Evolutionary conservation across 2,113 vertebrate species (phyloP).

Genomic region (Aphelocoma coerulescens): DNA sequence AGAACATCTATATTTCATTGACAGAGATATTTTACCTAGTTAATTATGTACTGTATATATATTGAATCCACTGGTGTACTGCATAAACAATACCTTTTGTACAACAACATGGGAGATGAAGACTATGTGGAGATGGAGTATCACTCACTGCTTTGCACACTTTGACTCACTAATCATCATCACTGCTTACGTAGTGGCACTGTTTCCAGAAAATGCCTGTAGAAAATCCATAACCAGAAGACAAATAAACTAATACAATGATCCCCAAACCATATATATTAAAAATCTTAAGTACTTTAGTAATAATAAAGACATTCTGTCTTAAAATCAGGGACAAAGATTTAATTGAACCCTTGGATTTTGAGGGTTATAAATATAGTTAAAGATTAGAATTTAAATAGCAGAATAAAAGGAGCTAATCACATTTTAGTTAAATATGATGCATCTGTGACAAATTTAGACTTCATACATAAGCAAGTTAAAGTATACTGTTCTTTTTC

Average conservation of each 20-base stretch:
- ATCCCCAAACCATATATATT: not conserved
- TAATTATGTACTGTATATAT: not conserved
- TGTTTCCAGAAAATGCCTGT: not conserved
- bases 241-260: not conserved
- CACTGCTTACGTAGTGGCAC: not conserved
- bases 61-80: not conserved
- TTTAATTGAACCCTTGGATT: not conserved
- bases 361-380: not conserved
- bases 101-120: not conserved
- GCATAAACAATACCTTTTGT: not conserved
- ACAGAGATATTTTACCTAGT: not conserved
- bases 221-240: not conserved
- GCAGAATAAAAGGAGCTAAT: not conserved
- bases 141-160: not conserved
- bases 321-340: not conserved
- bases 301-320: not conserved
- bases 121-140: not conserved
- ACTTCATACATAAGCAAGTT: not conserved
- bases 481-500: not conserved
- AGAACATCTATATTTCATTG: not conserved
- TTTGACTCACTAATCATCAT: not conserved
- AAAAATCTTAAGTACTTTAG: not conserved
- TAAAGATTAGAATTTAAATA: not conserved
- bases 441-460: not conserved
- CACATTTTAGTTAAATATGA: not conserved